A percentile compares a stretch with the other conserved stretches of the same genome.
These are phyloP conservation scores for Pseudomyrmex cubaensis DNA, from an alignment of 1,140 invertebrate species.

Conservation along the genomic window DNA sequence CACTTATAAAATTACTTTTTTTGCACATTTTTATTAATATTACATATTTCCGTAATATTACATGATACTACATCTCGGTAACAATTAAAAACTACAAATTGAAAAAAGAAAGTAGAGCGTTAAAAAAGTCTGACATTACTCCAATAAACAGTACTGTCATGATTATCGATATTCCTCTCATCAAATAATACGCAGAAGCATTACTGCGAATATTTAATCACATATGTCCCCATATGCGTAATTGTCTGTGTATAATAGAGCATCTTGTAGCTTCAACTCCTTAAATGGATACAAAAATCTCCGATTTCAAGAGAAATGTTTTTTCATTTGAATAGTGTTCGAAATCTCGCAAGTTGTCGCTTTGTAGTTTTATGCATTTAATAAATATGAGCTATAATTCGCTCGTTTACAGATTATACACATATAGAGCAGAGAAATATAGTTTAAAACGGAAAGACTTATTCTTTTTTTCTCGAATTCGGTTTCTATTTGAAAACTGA, in stretches of 20 bases:
- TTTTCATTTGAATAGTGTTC: neutral
- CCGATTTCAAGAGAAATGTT: constrained; percentile 9
- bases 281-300: neutral
- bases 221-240: constrained; percentile 25
- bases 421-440: constrained; percentile 29
- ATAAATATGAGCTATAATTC: constrained; percentile 17
- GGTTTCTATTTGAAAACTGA: too few relatives aligned
- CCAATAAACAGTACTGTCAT: neutral
- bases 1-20: constrained; percentile 6
- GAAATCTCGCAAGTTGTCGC: neutral
- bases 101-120: neutral
- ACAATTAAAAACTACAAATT: constrained; percentile 22
- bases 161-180: constrained; percentile 9
- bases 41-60: too few relatives aligned
- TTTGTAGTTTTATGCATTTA: constrained; percentile 51
- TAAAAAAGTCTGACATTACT: constrained; percentile 17
- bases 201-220: constrained; percentile 43
- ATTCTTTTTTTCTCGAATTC: neutral
- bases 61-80: constrained; percentile 15
- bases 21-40: constrained; percentile 4
- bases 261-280: constrained; percentile 23
- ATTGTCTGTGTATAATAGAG: neutral
- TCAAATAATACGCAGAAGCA: constrained; percentile 35
- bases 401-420: constrained; percentile 28
- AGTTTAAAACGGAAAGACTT: constrained; percentile 25